These are phyloP conservation scores for Asbolus verrucosus DNA, from an alignment of 1,140 invertebrate genomes.

Conservation along the genomic window DNA sequence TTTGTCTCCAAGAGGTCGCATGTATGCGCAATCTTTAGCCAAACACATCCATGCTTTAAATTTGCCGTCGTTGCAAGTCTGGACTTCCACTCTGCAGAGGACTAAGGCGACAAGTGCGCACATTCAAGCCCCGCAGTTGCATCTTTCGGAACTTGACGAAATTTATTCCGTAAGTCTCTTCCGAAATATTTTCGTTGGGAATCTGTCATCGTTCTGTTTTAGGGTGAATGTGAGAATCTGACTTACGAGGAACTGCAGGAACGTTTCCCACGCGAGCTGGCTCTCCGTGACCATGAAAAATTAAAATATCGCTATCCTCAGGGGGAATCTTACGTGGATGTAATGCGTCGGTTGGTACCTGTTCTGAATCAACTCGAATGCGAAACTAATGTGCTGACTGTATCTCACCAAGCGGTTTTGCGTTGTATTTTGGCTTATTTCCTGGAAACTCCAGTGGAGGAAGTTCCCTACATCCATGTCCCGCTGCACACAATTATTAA, in stretches of 20 bases:
- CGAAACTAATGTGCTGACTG: conserved; percentile 86
- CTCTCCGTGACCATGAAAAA: conserved; percentile 91
- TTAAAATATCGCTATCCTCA: conserved; percentile 92
- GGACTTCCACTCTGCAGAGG: conserved; percentile 88
- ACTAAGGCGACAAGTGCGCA: conserved; percentile 88
- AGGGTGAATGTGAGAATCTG: conserved; percentile 93
- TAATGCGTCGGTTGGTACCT: conserved; percentile 85
- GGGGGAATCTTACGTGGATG: conserved; percentile 91
- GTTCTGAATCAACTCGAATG: conserved; percentile 85
- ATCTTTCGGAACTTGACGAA: conserved; percentile 87
- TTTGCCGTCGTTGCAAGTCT: conserved; percentile 80
- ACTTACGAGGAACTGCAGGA: conserved; percentile 95
- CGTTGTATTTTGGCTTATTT: conserved; percentile 94
- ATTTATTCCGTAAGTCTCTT: conserved; percentile 85
- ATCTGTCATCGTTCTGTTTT: conserved; percentile 56
- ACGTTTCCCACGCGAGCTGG: conserved; percentile 90
- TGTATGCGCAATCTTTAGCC: conserved; percentile 83
- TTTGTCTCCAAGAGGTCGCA: conserved; percentile 81
- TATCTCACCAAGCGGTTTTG: conserved; percentile 92
- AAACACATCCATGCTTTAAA: conserved; percentile 79
- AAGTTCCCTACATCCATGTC: conserved; percentile 91
- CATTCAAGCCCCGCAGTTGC: conserved; percentile 84
- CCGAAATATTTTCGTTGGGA: not conserved
- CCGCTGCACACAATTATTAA: conserved; percentile 90
- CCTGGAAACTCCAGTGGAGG: conserved; percentile 80